Percentiles rank a stretch among this genome's conserved stretches.
phyloP scores from a whole-genome alignment of 2,888 invertebrate species.

The Herminia tarsipennalis region DNA sequence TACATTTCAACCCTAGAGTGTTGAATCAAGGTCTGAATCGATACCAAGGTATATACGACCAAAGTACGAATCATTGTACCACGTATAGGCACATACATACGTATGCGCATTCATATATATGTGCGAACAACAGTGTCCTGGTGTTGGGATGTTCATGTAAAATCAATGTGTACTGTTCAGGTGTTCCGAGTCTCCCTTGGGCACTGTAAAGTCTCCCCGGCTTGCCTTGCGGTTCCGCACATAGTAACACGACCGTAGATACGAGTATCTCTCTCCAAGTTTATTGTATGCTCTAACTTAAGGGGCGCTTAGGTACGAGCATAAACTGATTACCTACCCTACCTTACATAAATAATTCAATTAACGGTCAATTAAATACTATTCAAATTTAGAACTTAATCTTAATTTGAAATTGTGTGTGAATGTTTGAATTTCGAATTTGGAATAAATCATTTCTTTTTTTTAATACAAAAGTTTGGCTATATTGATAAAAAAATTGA shows the following conservation, averaged over 20 bases:
- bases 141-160: constrained; percentile 47
- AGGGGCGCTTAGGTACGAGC: constrained; percentile 16
- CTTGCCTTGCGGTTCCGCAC: constrained; percentile 46
- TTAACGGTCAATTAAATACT: background rate
- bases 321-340: constrained; percentile 1
- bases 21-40: constrained; percentile 2
- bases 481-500: constrained; percentile 19
- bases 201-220: constrained; percentile 62
- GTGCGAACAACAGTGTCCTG: constrained; percentile 34
- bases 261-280: constrained; percentile 32
- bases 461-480: constrained; percentile 8
- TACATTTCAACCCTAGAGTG: background rate
- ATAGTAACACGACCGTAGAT: constrained; percentile 35
- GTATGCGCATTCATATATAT: constrained; percentile 15
- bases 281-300: constrained; percentile 36
- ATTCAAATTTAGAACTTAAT: constrained; percentile 1
- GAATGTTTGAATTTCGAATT: constrained; percentile 21
- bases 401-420: constrained; percentile 5
- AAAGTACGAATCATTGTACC: constrained; percentile 38
- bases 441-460: constrained; percentile 18
- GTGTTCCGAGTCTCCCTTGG: constrained; percentile 59
- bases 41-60: constrained; percentile 2
- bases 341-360: constrained; percentile 1
- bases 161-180: constrained; percentile 56
- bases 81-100: constrained; percentile 4